Evolutionary conservation across 2,113 vertebrate genomes (phyloP), one percentile per base, ranked within the genome.

Genomic region (Anhinga anhinga): DNA sequence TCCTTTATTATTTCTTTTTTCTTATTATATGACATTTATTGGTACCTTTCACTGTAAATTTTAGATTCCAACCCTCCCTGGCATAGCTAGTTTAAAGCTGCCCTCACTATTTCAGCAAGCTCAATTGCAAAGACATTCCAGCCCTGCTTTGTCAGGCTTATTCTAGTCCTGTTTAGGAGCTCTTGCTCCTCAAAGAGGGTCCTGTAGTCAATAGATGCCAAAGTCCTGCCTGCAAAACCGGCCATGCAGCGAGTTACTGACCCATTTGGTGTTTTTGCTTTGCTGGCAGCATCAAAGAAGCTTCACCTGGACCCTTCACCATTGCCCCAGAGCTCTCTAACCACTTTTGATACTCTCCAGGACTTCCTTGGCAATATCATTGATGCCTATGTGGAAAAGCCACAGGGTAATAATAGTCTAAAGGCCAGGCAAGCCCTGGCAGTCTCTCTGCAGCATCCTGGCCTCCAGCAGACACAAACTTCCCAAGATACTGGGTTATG

Each of bases 401-500:
- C 66, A 36, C 36, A 65, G 40, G 9, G 5, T 66, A 36, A 32
- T 15, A 58, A 32, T 15, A 58, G 13, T n/a, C 30, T 50, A 47
- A 90, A 79, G 38, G 42, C 42, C 5, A 38, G 21, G 17, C 47
- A 86, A 36, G 23, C 18, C 32, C 47, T 77, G 36, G 2, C 21
- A 91, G 17, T 56, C 13, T 67, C 27, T 83, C 11, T 56, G n/a
- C 50, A 58, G 19, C 18, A 40, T 63, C 13, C 53, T 65, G 49
- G 29, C 8, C 9, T 20, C 5, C 11, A 30, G 36, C 13, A 83
- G 36, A 66, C 52, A 50, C 21, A 27, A 38, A 40, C 7, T 6
- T 80, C 19, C 4, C 20, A 56, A 15, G 15, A 32, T 15, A 25
- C 0, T 0, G 5, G 34, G 36, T 40, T 13, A 12, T 10, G 19